A percentile compares a stretch with the other conserved stretches of the same genome.
These are phyloP conservation scores for Microctenopoma lineatum DNA, from an alignment of 2,797 vertebrate species.

Conservation along the genomic window DNA sequence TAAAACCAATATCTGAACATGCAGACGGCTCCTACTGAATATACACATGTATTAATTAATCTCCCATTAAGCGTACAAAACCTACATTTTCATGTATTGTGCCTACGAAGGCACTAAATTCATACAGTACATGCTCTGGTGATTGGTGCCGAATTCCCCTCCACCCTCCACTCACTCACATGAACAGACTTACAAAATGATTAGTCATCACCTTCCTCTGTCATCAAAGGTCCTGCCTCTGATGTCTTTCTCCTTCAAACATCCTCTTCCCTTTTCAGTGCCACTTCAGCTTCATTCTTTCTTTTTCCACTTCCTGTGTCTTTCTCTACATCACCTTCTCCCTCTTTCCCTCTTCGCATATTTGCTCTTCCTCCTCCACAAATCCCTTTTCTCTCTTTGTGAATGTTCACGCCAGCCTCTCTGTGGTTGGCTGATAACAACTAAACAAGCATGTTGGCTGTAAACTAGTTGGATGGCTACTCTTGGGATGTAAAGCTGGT, in stretches of 20 bases:
- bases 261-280: constrained; percentile 64
- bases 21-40: constrained; percentile 38
- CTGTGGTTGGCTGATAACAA: constrained; percentile 65
- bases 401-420: constrained; percentile 32
- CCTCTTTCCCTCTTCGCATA: constrained; percentile 24
- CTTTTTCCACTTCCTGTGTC: constrained; percentile 64
- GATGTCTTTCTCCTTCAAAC: constrained; percentile 61
- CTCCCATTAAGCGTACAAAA: constrained; percentile 44
- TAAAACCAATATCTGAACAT: constrained; percentile 38
- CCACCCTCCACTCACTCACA: constrained; percentile 37
- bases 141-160: constrained; percentile 40
- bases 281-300: constrained; percentile 52
- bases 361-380: constrained; percentile 21
- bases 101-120: constrained; percentile 44
- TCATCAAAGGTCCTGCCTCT: constrained; percentile 73
- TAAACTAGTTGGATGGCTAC: constrained; percentile 75
- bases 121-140: constrained; percentile 59
- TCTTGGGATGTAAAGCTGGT: constrained; percentile 64
- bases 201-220: constrained; percentile 55
- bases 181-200: constrained; percentile 27
- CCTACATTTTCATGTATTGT: constrained; percentile 11
- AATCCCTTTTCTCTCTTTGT: not conserved
- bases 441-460: constrained; percentile 63
- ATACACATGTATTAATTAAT: not conserved
- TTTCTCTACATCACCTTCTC: constrained; percentile 37